phyloP scores from a whole-genome alignment of 2,888 invertebrate genomes.

The Argyra leucocephala region DNA sequence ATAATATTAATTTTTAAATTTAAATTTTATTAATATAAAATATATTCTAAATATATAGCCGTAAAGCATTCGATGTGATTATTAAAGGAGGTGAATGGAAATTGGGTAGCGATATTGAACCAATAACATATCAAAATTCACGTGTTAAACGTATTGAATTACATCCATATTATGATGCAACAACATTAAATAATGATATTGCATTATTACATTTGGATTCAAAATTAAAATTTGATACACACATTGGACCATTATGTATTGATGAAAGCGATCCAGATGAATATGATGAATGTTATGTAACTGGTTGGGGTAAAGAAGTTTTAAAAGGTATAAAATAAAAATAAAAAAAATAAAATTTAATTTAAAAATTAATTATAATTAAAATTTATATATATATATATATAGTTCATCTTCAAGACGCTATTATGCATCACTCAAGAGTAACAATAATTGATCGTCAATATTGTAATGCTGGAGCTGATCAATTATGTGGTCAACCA shows the following conservation, averaged over 20 bases:
- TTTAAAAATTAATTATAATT: neutral
- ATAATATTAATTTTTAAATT: neutral
- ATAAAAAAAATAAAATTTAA: neutral
- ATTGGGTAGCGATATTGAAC: slow-evolving; percentile 69
- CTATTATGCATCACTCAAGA: slow-evolving; percentile 64
- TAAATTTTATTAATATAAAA: too few species aligned
- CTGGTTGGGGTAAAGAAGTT: slow-evolving; percentile 75
- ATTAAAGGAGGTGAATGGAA: slow-evolving; percentile 80
- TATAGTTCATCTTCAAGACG: slow-evolving; percentile 62
- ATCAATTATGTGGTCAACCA: slow-evolving; percentile 55
- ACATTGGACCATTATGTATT: slow-evolving; percentile 66
- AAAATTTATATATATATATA: slow-evolving; percentile 11
- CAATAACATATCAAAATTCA: slow-evolving; percentile 66
- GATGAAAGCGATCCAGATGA: slow-evolving; percentile 50
- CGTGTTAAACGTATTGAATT: slow-evolving; percentile 58
- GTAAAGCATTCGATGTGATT: slow-evolving; percentile 55
- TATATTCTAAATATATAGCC: slow-evolving; percentile 38
- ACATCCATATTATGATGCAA: slow-evolving; percentile 60
- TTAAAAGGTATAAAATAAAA: slow-evolving; percentile 53
- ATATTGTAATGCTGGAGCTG: slow-evolving; percentile 32
- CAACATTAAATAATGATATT: slow-evolving; percentile 55
- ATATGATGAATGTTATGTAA: slow-evolving; percentile 58
- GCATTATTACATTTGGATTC: slow-evolving; percentile 61
- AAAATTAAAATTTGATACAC: slow-evolving; percentile 54
- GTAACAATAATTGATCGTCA: slow-evolving; percentile 56